Evolutionary conservation across 2,888 invertebrate genomes (phyloP), one percentile per base, ranked within the genome.

Genomic region (Tyria jacobaeae): DNA sequence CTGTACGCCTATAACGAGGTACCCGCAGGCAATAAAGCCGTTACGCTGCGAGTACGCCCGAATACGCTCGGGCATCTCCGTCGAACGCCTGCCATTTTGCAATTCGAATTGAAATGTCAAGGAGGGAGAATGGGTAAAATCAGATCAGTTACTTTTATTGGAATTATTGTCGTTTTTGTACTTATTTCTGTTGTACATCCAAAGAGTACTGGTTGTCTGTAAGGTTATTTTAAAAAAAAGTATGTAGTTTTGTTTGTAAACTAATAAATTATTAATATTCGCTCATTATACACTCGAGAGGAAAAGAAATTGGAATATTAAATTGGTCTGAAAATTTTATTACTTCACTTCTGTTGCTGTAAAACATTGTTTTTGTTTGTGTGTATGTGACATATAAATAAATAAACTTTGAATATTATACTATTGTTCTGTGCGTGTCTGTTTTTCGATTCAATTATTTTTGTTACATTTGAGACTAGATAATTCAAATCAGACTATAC

Each of bases 91-190:
- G 73, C 71, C 73, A 75, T 76, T 75, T 75, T 73, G 68, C 65
- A 64, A 71, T 74, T 73, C 64, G 74, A 74, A 81, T 80, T 83
- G 79, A 83, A 84, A 86, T 81, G 81, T 84, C 81, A 83, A 68
- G 54, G 51, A 75, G 68, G 65, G 64, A 52, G 49, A 70, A 70
- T 64, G 70, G 75, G 52, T 62, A 60, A 68, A 71, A 73, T 74
- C 70, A 76, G 78, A 75, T 79, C 78, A 73, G 73, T 68, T 74
- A 80, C 72, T 79, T 75, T 80, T 76, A 73, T 75, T 68, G 64
- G 66, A 70, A 77, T 76, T 76, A 74, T 69, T 70, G 72, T 71
- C 62, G 62, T 65, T 67, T 49, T 53, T 25, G 52, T 64, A 49
- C 39, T 52, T 51, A 55, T 57, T 60, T 53, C 55, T 37, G 21